A percentile compares a stretch with the other conserved stretches of the same genome.
Evolutionary conservation across 2,888 invertebrate species (phyloP).

Genomic region (Drosophila subquinaria): DNA sequence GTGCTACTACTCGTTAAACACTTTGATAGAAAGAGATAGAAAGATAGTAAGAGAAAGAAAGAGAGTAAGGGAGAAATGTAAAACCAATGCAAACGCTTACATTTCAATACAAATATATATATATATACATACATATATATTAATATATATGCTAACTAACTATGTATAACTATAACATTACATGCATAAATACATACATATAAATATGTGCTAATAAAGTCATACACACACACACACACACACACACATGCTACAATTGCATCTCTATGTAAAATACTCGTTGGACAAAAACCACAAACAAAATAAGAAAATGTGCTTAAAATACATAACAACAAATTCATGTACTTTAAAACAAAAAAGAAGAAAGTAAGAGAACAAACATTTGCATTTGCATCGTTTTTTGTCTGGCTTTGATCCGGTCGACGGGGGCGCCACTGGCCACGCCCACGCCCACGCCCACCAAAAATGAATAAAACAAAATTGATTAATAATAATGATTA

Average conservation of each 20-base stretch:
- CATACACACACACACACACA: slow-evolving; percentile 22
- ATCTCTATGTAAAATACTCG: slow-evolving; percentile 77
- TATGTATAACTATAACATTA: slow-evolving; percentile 24
- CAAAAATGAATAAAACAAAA: slow-evolving; percentile 23
- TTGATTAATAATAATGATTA: neutral
- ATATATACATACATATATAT: slow-evolving; percentile 31
- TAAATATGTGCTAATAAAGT: slow-evolving; percentile 11
- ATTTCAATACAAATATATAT: slow-evolving; percentile 34
- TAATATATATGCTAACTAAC: slow-evolving; percentile 21
- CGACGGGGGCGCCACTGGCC: slow-evolving; percentile 55
- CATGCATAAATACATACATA: slow-evolving; percentile 22
- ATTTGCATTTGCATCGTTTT: slow-evolving; percentile 31
- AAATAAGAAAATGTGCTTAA: slow-evolving; percentile 34
- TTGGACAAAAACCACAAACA: slow-evolving; percentile 40
- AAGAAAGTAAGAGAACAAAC: slow-evolving; percentile 6
- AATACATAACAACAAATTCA: slow-evolving; percentile 8
- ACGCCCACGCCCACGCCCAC: slow-evolving; percentile 69
- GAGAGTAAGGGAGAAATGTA: slow-evolving; percentile 21
- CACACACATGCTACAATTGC: slow-evolving; percentile 47
- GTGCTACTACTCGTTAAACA: slow-evolving; percentile 75
- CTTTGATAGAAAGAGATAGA: slow-evolving; percentile 65
- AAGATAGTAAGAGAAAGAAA: slow-evolving; percentile 35
- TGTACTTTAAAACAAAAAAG: slow-evolving; percentile 10
- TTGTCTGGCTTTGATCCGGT: slow-evolving; percentile 55
- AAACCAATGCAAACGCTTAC: slow-evolving; percentile 28